These are phyloP conservation scores for Forbesichthys papilliferus DNA, from an alignment of 2,113 vertebrate species.

Conservation along the genomic window DNA sequence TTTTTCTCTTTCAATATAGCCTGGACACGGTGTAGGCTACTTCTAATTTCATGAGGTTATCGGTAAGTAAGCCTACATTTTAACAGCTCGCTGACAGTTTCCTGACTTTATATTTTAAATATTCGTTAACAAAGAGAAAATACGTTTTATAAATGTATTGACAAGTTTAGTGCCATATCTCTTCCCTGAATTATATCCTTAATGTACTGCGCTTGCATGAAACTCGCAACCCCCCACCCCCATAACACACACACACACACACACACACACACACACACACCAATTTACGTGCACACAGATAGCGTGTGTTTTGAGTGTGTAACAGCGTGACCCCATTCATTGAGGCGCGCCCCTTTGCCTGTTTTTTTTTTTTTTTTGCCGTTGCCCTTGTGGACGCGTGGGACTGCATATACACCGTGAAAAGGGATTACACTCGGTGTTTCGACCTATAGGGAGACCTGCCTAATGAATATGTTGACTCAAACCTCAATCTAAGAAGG, in stretches of 20 bases:
- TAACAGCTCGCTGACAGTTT: background rate
- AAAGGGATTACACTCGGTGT: conserved; percentile 69
- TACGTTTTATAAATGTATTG: too few relatives aligned
- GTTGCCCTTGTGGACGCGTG: conserved; percentile 19
- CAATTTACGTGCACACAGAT: too few relatives aligned
- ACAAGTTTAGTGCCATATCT: too few relatives aligned
- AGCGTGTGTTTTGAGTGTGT: too few relatives aligned
- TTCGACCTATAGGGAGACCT: conserved; percentile 67
- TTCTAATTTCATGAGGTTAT: background rate
- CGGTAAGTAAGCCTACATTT: conserved; percentile 18
- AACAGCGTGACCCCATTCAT: background rate
- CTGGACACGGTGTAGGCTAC: background rate
- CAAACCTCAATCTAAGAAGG: conserved; percentile 57
- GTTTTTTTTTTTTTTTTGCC: conserved; percentile 72
- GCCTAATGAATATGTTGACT: conserved; percentile 68
- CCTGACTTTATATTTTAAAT: background rate
- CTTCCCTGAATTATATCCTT: too few relatives aligned
- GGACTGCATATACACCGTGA: conserved; percentile 64
- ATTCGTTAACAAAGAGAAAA: too few relatives aligned
- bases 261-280: too few relatives aligned
- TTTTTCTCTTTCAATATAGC: background rate
- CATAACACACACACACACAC: too few relatives aligned
- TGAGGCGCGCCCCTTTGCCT: background rate
- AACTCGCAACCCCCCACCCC: too few relatives aligned
- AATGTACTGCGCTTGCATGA: too few relatives aligned